Conservation (phyloP, 1,140 invertebrate species). For the Paralvinella palmiformis region DNA sequence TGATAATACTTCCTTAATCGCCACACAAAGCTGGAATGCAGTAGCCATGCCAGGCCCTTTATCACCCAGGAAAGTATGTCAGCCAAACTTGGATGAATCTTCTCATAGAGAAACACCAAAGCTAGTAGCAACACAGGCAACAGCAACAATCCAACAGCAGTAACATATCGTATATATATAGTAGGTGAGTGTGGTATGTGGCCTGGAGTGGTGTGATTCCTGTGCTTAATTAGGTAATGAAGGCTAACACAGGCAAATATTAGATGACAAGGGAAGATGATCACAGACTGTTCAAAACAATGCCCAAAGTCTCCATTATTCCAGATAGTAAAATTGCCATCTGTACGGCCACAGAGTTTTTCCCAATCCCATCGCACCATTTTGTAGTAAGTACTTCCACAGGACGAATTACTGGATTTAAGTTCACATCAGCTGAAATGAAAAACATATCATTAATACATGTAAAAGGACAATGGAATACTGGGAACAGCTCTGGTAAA, state of each 20-base stretch:
- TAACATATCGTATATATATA: constrained; percentile 59
- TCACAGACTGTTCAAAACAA: constrained; percentile 72
- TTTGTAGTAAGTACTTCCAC: too few species aligned
- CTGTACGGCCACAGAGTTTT: constrained; percentile 35
- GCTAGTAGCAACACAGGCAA: constrained; percentile 59
- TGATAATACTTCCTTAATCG: constrained; percentile 58
- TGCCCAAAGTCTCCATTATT: constrained; percentile 60
- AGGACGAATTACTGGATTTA: too few species aligned
- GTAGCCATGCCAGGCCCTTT: constrained; percentile 67
- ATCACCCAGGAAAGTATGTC: constrained; percentile 65
- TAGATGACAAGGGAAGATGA: constrained; percentile 56
- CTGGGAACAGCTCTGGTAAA: too few species aligned
- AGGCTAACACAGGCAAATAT: constrained; percentile 66
- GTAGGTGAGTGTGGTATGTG: constrained; percentile 57
- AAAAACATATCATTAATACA: too few species aligned
- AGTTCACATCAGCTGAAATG: too few species aligned
- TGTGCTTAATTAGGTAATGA: constrained; percentile 65
- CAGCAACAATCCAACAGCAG: constrained; percentile 58
- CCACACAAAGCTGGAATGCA: constrained; percentile 69
- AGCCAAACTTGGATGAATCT: constrained; percentile 51
- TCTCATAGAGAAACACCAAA: constrained; percentile 18
- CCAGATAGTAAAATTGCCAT: constrained; percentile 37
- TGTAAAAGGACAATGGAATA: too few species aligned
- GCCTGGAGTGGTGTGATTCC: constrained; percentile 55
- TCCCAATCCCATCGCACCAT: constrained; percentile 27